These are phyloP conservation scores for Apogon hyalosoma DNA, from an alignment of 2,797 vertebrate genomes.

Conservation along the genomic window DNA sequence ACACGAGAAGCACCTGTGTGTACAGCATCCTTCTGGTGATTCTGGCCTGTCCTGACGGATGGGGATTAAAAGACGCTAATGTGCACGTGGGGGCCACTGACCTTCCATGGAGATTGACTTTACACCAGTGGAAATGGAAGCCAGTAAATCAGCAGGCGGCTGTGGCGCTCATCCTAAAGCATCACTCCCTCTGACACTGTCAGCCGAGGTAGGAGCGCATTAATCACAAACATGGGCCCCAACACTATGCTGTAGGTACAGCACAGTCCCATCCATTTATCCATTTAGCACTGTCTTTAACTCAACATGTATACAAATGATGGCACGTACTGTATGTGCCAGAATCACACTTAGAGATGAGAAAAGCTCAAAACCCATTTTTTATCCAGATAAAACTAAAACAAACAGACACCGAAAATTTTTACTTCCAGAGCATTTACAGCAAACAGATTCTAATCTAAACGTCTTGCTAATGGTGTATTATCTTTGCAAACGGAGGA, in stretches of 20 bases:
- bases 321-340: conserved; percentile 3
- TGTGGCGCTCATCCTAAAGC: conserved; percentile 76
- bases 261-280: conserved; percentile 71
- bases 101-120: conserved; percentile 92
- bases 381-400: neutral
- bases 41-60: conserved; percentile 77
- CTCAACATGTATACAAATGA: conserved; percentile 38
- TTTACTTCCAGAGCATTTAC: conserved; percentile 12
- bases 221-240: conserved; percentile 75
- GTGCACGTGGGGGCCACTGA: conserved; percentile 85
- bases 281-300: conserved; percentile 67
- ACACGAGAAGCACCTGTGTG: conserved; percentile 30
- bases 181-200: conserved; percentile 85
- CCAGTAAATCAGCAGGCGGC: conserved; percentile 87
- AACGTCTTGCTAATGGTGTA: conserved; percentile 39
- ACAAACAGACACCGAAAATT: no score
- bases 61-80: conserved; percentile 86
- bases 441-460: conserved; percentile 37
- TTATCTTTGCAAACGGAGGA: conserved; percentile 51
- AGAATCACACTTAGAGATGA: conserved; percentile 14
- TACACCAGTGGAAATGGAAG: conserved; percentile 88
- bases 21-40: conserved; percentile 45
- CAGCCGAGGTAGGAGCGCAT: conserved; percentile 77
- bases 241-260: conserved; percentile 55
- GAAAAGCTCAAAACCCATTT: neutral